These are phyloP conservation scores for Melolontha melolontha DNA, from an alignment of 2,888 invertebrate genomes.

Conservation along the genomic window DNA sequence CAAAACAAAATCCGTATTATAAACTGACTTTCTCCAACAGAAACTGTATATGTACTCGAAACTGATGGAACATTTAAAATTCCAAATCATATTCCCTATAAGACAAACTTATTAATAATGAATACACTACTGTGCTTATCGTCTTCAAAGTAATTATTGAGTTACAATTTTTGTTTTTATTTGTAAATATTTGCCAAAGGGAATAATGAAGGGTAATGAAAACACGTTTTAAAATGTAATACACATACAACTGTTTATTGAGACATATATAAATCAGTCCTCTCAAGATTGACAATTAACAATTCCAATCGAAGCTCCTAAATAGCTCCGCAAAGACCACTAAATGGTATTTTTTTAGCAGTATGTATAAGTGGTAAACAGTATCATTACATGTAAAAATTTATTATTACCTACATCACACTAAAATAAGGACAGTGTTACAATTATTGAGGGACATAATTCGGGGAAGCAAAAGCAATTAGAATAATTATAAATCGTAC, in stretches of 20 bases:
- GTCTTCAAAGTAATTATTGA: too few species aligned
- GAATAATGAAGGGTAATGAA: slow-evolving; percentile 50
- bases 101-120: too few species aligned
- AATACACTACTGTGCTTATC: too few species aligned
- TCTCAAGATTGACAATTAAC: slow-evolving; percentile 61
- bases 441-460: slow-evolving; percentile 56
- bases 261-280: slow-evolving; percentile 70
- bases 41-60: too few species aligned
- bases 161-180: too few species aligned
- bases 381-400: slow-evolving; percentile 55
- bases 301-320: slow-evolving; percentile 57
- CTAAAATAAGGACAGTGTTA: slow-evolving; percentile 60
- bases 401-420: slow-evolving; percentile 63
- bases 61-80: too few species aligned
- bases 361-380: slow-evolving; percentile 48
- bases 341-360: slow-evolving; percentile 42
- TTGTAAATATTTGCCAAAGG: too few species aligned
- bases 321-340: slow-evolving; percentile 52
- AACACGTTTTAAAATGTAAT: slow-evolving; percentile 67
- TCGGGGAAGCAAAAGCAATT: slow-evolving; percentile 60
- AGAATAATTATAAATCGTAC: slow-evolving; percentile 40
- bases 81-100: too few species aligned
- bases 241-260: slow-evolving; percentile 77
- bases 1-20: too few species aligned
- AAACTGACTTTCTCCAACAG: too few species aligned